phyloP scores from a whole-genome alignment of 2,888 invertebrate genomes.

The Tetragonula carbonaria region DNA sequence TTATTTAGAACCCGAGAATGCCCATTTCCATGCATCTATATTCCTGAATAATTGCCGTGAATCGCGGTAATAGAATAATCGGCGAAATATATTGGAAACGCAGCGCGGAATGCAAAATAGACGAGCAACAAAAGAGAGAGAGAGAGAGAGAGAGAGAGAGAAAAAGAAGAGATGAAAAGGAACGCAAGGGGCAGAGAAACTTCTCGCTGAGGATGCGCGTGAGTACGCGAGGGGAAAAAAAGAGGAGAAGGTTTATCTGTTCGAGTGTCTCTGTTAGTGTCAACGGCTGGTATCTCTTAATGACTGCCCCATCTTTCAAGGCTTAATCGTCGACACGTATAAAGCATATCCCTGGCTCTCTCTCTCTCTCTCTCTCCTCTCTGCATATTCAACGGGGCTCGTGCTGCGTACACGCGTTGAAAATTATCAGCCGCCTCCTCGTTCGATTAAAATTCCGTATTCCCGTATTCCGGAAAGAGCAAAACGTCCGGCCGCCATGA shows the following conservation, averaged over 20 bases:
- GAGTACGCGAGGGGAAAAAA: conserved; percentile 17
- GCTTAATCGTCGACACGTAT: conserved; percentile 83
- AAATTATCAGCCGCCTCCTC: conserved; percentile 42
- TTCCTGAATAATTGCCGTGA: conserved; percentile 8
- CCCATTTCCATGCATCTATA: too few species aligned
- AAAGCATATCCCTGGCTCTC: conserved; percentile 78
- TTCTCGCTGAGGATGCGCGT: background rate
- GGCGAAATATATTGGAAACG: background rate
- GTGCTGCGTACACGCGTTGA: conserved; percentile 63
- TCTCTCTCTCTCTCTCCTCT: conserved; percentile 22
- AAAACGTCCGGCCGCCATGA: conserved; percentile 12
- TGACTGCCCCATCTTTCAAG: conserved; percentile 82
- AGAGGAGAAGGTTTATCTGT: conserved; percentile 70
- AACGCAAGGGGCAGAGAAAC: conserved; percentile 12
- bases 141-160: background rate
- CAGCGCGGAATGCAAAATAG: background rate
- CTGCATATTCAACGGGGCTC: conserved; percentile 81
- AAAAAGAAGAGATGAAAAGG: background rate
- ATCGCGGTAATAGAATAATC: background rate
- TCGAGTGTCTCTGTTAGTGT: conserved; percentile 79
- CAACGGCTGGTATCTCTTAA: conserved; percentile 82
- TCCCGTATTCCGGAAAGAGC: conserved; percentile 34
- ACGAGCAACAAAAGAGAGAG: background rate
- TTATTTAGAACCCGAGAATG: too few species aligned
- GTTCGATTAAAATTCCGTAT: conserved; percentile 50